Evolutionary conservation across 2,888 invertebrate genomes (phyloP).

Genomic region (Cordilura impudica): DNA sequence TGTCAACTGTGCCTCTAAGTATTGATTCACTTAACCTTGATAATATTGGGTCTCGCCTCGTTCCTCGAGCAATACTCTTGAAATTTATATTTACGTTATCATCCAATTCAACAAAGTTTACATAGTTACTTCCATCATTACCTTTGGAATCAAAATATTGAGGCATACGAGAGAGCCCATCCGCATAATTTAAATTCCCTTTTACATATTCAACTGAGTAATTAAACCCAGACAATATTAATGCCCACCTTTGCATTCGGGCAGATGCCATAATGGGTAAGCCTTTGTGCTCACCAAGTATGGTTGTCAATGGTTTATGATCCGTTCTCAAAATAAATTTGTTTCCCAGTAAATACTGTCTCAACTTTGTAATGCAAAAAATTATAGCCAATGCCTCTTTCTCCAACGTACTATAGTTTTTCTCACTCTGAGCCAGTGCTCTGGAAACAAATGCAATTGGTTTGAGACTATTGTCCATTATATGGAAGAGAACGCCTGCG

Average conservation of each 20-base stretch:
- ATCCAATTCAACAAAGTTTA: slow-evolving; percentile 45
- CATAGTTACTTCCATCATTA: slow-evolving; percentile 22
- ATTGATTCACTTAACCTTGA: no score
- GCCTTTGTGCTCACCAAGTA: slow-evolving; percentile 54
- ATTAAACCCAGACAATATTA: slow-evolving; percentile 52
- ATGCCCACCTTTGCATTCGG: slow-evolving; percentile 27
- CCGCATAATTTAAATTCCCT: slow-evolving; percentile 46
- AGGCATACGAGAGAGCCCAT: slow-evolving; percentile 8
- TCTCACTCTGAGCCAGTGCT: slow-evolving; percentile 1
- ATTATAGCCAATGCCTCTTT: slow-evolving; percentile 41
- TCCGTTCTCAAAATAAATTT: no score
- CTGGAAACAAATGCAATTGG: slow-evolving; percentile 46
- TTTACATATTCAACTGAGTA: slow-evolving; percentile 45
- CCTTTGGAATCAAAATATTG: slow-evolving; percentile 19
- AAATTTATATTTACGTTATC: background rate
- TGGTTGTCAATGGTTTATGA: slow-evolving; percentile 40
- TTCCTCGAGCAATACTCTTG: no score
- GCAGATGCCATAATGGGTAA: slow-evolving; percentile 49
- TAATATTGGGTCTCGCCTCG: no score
- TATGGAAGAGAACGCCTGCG: slow-evolving; percentile 29
- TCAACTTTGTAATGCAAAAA: no score
- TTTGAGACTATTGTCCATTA: slow-evolving; percentile 8
- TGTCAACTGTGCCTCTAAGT: no score
- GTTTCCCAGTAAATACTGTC: no score
- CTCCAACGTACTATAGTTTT: slow-evolving; percentile 33